Evolutionary conservation across 2,888 invertebrate genomes (phyloP).

Genomic region (Drosophila longiperda): DNA sequence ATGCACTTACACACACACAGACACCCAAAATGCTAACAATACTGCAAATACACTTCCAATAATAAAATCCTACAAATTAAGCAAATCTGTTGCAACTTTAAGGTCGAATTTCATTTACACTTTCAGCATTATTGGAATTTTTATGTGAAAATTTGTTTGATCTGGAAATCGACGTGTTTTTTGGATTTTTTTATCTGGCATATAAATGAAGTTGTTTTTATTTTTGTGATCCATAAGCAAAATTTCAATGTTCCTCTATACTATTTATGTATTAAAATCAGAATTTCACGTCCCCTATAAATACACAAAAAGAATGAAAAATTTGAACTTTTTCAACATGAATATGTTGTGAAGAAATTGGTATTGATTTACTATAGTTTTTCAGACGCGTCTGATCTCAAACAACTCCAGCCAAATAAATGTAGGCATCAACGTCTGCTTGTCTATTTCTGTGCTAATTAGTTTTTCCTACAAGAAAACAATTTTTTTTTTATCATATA

Average conservation of each 20-base stretch:
- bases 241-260: background rate
- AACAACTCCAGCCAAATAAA: too few relatives aligned
- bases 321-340: background rate
- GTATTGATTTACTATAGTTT: background rate
- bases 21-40: constrained; percentile 21
- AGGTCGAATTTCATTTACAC: background rate
- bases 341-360: background rate
- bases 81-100: constrained; percentile 8
- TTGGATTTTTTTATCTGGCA: background rate
- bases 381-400: background rate
- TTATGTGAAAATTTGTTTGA: background rate
- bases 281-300: background rate
- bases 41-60: constrained; percentile 54
- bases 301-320: background rate
- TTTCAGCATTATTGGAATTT: constrained; percentile 2
- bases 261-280: background rate
- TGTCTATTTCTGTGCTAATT: background rate
- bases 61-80: constrained; percentile 51
- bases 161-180: background rate
- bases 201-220: background rate
- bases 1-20: background rate
- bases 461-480: too few relatives aligned
- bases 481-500: background rate
- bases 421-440: too few relatives aligned
- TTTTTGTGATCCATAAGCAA: background rate